Evolutionary conservation across 2,797 vertebrate genomes (phyloP).

Genomic region (Adrianichthys oophorus): DNA sequence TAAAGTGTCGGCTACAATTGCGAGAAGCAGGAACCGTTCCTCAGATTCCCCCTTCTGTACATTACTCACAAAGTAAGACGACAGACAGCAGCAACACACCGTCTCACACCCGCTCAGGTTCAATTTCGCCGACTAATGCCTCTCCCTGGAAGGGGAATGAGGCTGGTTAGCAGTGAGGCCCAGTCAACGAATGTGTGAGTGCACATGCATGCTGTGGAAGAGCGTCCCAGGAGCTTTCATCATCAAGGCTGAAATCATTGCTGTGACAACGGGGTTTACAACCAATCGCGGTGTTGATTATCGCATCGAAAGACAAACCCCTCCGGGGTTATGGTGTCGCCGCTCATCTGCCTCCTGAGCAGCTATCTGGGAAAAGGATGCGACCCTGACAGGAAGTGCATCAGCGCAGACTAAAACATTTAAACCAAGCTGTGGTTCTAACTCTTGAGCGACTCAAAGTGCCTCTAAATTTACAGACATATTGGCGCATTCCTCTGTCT

Average conservation of each 20-base stretch:
- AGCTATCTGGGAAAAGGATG: conserved; percentile 8
- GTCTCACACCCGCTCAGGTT: conserved; percentile 32
- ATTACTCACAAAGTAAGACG: conserved; percentile 40
- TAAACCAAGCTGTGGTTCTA: conserved; percentile 1
- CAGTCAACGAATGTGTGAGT: conserved; percentile 15
- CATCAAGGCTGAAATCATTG: conserved; percentile 60
- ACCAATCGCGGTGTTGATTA: conserved; percentile 61
- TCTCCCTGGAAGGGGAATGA: conserved; percentile 75
- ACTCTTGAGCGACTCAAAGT: neutral
- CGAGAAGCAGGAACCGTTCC: conserved; percentile 23
- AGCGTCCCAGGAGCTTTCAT: conserved; percentile 53
- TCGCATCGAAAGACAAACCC: conserved; percentile 55
- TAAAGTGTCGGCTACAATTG: conserved; percentile 54
- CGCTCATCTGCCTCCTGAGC: conserved; percentile 32
- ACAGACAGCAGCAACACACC: conserved; percentile 23
- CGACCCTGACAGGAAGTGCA: neutral
- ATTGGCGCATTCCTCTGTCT: neutral
- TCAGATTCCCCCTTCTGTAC: conserved; percentile 49
- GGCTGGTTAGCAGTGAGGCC: conserved; percentile 63
- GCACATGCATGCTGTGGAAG: conserved; percentile 13
- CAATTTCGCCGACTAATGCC: conserved; percentile 82
- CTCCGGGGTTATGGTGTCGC: conserved; percentile 24
- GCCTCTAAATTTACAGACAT: neutral
- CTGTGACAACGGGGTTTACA: conserved; percentile 62
- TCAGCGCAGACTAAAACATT: neutral